Evolutionary conservation across 2,888 invertebrate genomes (phyloP), one percentile per base, ranked within the genome.

Genomic region (Priocnemis perturbator): DNA sequence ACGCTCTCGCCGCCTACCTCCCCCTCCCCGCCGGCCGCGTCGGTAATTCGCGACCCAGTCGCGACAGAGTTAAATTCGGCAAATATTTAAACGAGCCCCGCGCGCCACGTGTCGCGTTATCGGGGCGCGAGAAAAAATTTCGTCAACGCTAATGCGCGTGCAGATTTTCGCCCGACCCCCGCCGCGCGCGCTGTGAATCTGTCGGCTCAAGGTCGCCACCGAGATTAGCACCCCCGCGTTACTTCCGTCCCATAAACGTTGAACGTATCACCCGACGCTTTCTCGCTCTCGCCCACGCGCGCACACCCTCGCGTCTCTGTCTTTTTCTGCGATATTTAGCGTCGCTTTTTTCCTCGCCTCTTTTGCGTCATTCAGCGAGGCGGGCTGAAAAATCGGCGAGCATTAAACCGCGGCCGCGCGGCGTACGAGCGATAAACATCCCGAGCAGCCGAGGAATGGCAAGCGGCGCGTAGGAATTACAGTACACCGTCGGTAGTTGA

Each of bases 381-480:
- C 53, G 14, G 20, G 26, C 2, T 23, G 69, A 71, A 71, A 76
- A 73, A 66, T 76, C 66, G 44, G 65, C 45, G 55, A 61, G 66
- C 67, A 76, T 76, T 73, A 67, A n/a, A n/a, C 44, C 62, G 48
- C 44, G 45, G 5, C 50, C 45, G 48, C 55, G 50, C 26, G 64
- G 60, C 50, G 58, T 58, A 15, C 44, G 50, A 64, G 67, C 70
- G 72, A 71, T 72, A 69, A 68, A 73, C 70, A 78, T 71, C 55
- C 64, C 47, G 53, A 52, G 45, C 21, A 60, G 66, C 62, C 58
- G 58, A 57, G 55, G 47, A 37, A 50, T 52, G 15, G 59, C 44
- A 45, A 72, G 53, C 48, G 47, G 37, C 21, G 37, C 37, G 47
- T 5, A 26, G 74, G 47, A 64, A 56, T 63, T 60, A 60, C 62